A percentile compares a stretch with the other conserved stretches of the same genome.
Conservation (phyloP, 2,113 vertebrate species). For the Talpa occidentalis region DNA sequence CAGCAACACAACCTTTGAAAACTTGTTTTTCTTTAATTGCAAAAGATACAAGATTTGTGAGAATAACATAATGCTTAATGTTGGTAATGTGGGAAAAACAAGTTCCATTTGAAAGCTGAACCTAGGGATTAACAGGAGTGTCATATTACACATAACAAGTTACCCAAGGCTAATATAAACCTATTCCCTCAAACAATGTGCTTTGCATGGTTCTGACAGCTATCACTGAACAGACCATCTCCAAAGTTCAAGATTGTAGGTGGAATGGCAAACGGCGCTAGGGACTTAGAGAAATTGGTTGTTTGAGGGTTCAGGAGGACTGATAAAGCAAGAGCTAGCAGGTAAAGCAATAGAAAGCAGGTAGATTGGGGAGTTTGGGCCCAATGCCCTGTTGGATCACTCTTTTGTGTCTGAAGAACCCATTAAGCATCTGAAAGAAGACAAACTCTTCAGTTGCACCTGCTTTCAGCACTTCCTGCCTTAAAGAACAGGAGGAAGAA, state of each 20-base stretch:
- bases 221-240: background rate
- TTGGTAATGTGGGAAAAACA: slow-evolving; percentile 24
- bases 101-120: background rate
- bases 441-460: background rate
- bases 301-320: background rate
- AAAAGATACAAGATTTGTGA: slow-evolving; percentile 47
- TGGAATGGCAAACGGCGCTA: background rate
- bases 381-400: background rate
- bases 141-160: slow-evolving; percentile 40
- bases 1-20: slow-evolving; percentile 54
- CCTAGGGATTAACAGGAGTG: background rate
- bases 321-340: background rate
- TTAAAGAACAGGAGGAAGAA: background rate
- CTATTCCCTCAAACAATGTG: background rate
- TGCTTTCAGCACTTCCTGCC: background rate
- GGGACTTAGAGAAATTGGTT: background rate
- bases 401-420: background rate
- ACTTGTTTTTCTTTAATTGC: slow-evolving; percentile 62
- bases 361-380: background rate
- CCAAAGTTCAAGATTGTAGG: background rate
- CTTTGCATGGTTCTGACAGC: background rate
- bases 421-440: background rate
- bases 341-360: too few species aligned
- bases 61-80: slow-evolving; percentile 26
- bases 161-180: background rate